Percentiles rank a stretch among this genome's conserved stretches.
These are phyloP conservation scores for Spisula solida DNA, from an alignment of 2,888 invertebrate genomes.

Conservation along the genomic window DNA sequence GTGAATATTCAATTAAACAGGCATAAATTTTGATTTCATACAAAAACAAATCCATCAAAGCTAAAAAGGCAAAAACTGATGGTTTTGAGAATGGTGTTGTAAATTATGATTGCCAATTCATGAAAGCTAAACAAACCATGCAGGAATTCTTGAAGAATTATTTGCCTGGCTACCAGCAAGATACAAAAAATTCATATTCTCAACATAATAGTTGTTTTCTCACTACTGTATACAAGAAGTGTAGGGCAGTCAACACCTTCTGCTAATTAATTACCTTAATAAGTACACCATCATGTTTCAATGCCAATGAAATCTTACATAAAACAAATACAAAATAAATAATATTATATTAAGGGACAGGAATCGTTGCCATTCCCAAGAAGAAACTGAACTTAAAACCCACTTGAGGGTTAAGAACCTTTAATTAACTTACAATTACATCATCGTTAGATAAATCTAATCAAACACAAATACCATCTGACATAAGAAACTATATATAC, in stretches of 20 bases:
- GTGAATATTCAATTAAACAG: background rate
- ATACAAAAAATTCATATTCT: background rate
- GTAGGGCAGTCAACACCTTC: constrained; percentile 3
- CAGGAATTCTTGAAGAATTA: background rate
- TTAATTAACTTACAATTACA: background rate
- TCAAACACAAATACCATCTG: too few species aligned
- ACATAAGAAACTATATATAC: too few species aligned
- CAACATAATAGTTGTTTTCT: constrained; percentile 4
- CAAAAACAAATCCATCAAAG: background rate
- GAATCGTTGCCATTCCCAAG: background rate
- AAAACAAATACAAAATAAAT: background rate
- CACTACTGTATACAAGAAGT: background rate
- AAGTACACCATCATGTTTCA: background rate
- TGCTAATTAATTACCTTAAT: background rate
- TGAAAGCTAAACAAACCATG: background rate
- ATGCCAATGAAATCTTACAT: constrained; percentile 4
- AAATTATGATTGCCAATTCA: background rate
- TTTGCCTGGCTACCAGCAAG: background rate
- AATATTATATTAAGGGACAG: background rate
- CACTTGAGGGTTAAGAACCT: background rate
- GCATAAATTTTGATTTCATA: background rate
- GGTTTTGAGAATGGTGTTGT: background rate
- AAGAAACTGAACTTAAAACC: background rate
- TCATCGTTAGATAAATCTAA: background rate
- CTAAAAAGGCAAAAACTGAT: background rate